Conservation (phyloP, 2,888 invertebrate species). For the Acronicta leporina region DNA sequence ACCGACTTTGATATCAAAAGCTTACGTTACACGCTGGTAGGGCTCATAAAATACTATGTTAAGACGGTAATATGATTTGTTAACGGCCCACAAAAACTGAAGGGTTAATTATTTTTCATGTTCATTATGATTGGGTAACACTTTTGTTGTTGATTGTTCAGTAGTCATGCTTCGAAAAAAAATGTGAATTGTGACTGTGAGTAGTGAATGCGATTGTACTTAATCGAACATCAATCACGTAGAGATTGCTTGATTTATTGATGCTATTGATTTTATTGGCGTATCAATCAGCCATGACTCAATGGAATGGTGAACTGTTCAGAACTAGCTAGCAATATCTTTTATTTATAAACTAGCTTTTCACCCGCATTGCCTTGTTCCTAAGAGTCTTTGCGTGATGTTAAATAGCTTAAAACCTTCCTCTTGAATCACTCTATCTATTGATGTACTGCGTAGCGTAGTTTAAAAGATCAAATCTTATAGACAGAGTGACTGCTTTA, state of each 20-base stretch:
- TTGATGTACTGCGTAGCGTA: no score
- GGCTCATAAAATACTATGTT: slow-evolving; percentile 59
- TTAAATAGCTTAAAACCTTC: no score
- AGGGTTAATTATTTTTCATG: slow-evolving; percentile 47
- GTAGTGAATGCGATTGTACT: slow-evolving; percentile 29
- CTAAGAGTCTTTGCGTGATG: no score
- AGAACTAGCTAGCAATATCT: no score
- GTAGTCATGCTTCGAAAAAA: slow-evolving; percentile 21
- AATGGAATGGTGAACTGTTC: slow-evolving; percentile 15
- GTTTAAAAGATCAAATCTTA: no score
- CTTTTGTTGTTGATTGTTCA: slow-evolving; percentile 19
- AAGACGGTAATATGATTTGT: slow-evolving; percentile 52
- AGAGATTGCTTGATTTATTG: slow-evolving; percentile 54
- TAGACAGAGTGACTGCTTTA: no score
- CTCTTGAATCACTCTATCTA: no score
- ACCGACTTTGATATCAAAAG: slow-evolving; percentile 62
- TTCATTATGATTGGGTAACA: slow-evolving; percentile 25
- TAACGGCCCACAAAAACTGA: slow-evolving; percentile 33
- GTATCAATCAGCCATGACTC: slow-evolving; percentile 48
- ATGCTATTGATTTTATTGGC: slow-evolving; percentile 51
- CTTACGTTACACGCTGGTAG: slow-evolving; percentile 51
- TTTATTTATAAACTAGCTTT: neutral
- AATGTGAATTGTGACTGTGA: slow-evolving; percentile 17
- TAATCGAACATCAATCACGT: slow-evolving; percentile 48
- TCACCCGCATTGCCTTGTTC: no score